Base-by-base conservation (phyloP, 2,113 vertebrate species). In the Tinamus guttatus region DNA sequence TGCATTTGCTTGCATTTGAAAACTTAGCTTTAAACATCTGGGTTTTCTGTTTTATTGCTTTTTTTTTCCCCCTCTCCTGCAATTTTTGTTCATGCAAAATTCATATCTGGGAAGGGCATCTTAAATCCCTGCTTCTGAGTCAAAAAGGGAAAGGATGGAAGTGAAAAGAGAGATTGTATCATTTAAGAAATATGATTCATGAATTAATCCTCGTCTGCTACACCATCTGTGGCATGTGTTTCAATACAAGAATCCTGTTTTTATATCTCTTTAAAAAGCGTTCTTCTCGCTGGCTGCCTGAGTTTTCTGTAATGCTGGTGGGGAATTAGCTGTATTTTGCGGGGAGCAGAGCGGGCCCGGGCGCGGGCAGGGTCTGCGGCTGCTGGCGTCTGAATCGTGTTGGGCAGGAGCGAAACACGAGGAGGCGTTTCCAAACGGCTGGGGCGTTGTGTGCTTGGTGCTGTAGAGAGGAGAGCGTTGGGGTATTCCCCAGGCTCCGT, bases 201-300 rank as follows among this genome's bases (percentile, higher is more conserved):
- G 96, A 96, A 97, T 96, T 96, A 96, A 95, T 96, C 96, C 90
- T 96, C 91, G 91, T 97, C 97, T 97, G 95, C 94, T 93, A 79
- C 93, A 94, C 96, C 96, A 97, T 97, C 96, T 97, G 96, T 94
- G 88, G 92, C 59, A 2, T 91, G 95, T 94, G 96, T 94, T 94
- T 92, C 93, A 84, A 95, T 96, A 96, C 80, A 90, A 78, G 94
- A 95, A 94, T 85, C 93, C 93, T 93, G 81, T 8, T 89, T 94
- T 89, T 93, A 24, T 84, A 78, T 86, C 92, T 95, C 91, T 85
- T 94, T 94, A 94, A 86, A 95, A 95, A 96, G 81, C 91, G 89
- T 82, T 28, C 62, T 96, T 86, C 82, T 69, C 45, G 40, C 91
- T 80, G 93, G 51, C 71, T 90, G 94, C 89, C 82, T 81, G 63